Percentiles rank a stretch among this genome's conserved stretches.
These are phyloP conservation scores for Horisme vitalbata DNA, from an alignment of 2,888 invertebrate genomes.

Conservation along the genomic window DNA sequence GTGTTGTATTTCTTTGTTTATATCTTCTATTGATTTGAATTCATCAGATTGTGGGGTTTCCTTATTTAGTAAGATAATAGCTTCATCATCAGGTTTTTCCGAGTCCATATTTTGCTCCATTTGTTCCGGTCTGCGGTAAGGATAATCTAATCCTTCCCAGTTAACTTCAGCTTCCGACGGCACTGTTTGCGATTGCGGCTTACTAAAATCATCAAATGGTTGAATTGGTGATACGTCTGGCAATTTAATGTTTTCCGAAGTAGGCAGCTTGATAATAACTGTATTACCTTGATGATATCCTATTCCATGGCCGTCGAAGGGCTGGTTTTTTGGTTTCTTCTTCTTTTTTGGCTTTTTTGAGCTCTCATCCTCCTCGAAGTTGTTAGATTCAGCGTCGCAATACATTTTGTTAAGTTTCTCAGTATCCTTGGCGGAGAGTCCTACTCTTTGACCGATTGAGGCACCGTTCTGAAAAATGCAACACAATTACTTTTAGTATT, in stretches of 20 bases:
- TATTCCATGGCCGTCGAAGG: conserved; percentile 72
- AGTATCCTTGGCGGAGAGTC: conserved; percentile 82
- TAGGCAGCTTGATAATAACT: conserved; percentile 70
- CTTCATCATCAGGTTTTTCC: conserved; percentile 5
- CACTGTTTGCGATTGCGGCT: conserved; percentile 65
- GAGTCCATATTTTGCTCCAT: conserved; percentile 26
- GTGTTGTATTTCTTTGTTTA: conserved; percentile 6
- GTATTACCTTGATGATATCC: conserved; percentile 80
- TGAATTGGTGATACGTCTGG: conserved; percentile 54
- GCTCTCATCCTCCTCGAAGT: conserved; percentile 45
- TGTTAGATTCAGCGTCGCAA: conserved; percentile 63
- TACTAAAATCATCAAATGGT: conserved; percentile 68
- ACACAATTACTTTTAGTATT: not conserved
- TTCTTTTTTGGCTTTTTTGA: conserved; percentile 58
- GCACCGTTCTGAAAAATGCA: conserved; percentile 64
- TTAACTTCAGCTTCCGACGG: conserved; percentile 54
- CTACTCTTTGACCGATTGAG: conserved; percentile 81
- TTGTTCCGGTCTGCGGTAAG: conserved; percentile 36
- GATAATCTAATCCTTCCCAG: conserved; percentile 53
- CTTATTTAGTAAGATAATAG: conserved; percentile 10
- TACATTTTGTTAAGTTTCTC: conserved; percentile 84
- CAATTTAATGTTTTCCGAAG: conserved; percentile 59
- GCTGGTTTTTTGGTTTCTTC: conserved; percentile 61
- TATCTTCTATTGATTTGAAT: conserved; percentile 7
- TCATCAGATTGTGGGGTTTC: conserved; percentile 9